Evolutionary conservation across 1,140 invertebrate species (phyloP), one percentile per base, ranked within the genome.

Genomic region (Oryctes rhinoceros): DNA sequence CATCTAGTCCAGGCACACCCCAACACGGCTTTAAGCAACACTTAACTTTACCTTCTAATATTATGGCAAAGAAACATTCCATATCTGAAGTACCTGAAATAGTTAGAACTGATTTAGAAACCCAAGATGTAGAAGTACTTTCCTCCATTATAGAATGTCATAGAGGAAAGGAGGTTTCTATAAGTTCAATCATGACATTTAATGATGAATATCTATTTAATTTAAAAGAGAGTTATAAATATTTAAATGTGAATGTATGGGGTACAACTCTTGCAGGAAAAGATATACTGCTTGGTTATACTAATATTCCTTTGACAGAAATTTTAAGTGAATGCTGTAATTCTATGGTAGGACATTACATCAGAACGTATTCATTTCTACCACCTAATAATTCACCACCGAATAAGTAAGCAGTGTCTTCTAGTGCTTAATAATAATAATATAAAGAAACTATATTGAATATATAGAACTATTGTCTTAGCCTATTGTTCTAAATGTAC

Each of bases 241-340:
- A 93, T 87, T 89, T 97, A 53, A 97, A 97, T 88, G 88, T 97
- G 0, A 95, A 95, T 81, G 92, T 97, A 0, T 97, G 95, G 94
- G 86, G 89, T 0, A 79, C 80, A 9, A 67, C 79, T 13, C 80
- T 83, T 13, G n/a, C 47, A 37, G 79, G 82, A 20, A 83, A 92
- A 6, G 92, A 94, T 80, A 89, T 91, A 35, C 86, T 96, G 62
- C 85, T 96, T 76, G 95, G 94, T 39, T 94, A 96, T 87, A 90
- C 96, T 37, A 96, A 95, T 86, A 91, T 96, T 81, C 93, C 95
- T 0, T 87, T 97, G 53, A 90, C 91, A 79, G 91, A 94, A 82
- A 90, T 97, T 78, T 86, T 95, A 4, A 90, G 92, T 4, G 94
- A 97, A 84, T 97, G 95, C 86, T 92, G 92, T 81, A 93, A 93